Evolutionary conservation across 2,797 vertebrate genomes (phyloP).

Genomic region (Acanthiza pusilla): DNA sequence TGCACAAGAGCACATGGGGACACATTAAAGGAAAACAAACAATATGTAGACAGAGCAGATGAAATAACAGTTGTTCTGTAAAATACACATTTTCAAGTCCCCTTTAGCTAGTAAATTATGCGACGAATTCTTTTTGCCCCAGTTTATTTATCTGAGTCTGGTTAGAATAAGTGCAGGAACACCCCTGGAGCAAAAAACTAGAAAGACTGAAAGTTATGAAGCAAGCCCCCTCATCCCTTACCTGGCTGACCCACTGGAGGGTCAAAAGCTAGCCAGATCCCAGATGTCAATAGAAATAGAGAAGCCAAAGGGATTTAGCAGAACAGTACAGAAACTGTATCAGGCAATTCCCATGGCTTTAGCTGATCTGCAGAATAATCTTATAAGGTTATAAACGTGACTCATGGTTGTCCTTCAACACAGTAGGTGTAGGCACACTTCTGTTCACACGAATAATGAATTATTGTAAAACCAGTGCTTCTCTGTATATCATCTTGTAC

Average conservation of each 20-base stretch:
- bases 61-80: not conserved
- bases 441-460: rapidly evolving
- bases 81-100: not conserved
- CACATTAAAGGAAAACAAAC: not conserved
- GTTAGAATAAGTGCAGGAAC: not conserved
- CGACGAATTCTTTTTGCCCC: not conserved
- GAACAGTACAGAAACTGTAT: not conserved
- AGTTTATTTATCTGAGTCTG: not conserved
- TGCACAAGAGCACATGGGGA: not conserved
- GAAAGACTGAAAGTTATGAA: not conserved
- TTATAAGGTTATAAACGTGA: not conserved
- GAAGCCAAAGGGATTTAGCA: not conserved
- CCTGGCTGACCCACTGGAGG: not conserved
- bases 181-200: not conserved
- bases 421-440: not conserved
- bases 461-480: not conserved
- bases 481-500: not conserved
- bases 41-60: not conserved
- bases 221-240: not conserved
- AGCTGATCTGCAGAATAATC: not conserved
- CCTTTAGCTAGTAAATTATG: not conserved
- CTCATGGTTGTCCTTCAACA: not conserved
- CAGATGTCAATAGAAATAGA: not conserved
- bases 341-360: not conserved
- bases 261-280: not conserved